Percentiles rank a stretch among this genome's conserved stretches.
These are phyloP conservation scores for Sphecodes monilicornis DNA, from an alignment of 2,888 invertebrate species.

Conservation along the genomic window DNA sequence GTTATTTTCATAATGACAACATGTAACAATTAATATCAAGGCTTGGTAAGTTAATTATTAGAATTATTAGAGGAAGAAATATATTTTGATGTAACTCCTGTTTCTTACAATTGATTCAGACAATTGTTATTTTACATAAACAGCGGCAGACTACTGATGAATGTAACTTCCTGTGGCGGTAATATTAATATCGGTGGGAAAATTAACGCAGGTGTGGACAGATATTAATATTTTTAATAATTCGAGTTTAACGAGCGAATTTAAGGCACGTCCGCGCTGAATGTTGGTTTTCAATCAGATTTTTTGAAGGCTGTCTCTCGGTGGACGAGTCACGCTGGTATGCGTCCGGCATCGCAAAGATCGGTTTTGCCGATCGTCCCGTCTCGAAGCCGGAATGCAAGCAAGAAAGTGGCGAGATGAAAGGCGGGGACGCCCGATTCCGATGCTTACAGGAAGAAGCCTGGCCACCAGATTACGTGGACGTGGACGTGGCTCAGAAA, in stretches of 20 bases:
- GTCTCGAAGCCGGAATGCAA: constrained; percentile 60
- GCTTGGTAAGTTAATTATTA: no score
- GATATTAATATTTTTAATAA: constrained; percentile 2
- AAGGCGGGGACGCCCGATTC: constrained; percentile 58
- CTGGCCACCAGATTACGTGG: constrained; percentile 65
- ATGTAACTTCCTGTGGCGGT: no score
- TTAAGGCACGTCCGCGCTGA: not conserved
- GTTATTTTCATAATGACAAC: no score
- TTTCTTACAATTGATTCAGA: no score
- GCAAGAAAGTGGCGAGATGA: constrained; percentile 66
- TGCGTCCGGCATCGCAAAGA: constrained; percentile 29
- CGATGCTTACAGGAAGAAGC: constrained; percentile 63
- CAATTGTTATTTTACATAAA: no score
- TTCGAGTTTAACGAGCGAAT: not conserved
- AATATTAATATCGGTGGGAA: not conserved
- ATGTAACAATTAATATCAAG: no score
- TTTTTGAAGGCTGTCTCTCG: not conserved
- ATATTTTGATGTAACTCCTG: no score
- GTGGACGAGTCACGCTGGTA: constrained; percentile 9
- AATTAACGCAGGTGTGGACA: not conserved
- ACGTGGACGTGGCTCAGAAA: constrained; percentile 29
- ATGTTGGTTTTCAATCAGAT: constrained; percentile 12
- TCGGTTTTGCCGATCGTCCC: constrained; percentile 48
- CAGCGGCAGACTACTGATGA: no score
- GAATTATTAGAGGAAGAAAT: no score